Evolutionary conservation across 2,888 invertebrate genomes (phyloP), one percentile per base, ranked within the genome.

Genomic region (Lycaena phlaeas): DNA sequence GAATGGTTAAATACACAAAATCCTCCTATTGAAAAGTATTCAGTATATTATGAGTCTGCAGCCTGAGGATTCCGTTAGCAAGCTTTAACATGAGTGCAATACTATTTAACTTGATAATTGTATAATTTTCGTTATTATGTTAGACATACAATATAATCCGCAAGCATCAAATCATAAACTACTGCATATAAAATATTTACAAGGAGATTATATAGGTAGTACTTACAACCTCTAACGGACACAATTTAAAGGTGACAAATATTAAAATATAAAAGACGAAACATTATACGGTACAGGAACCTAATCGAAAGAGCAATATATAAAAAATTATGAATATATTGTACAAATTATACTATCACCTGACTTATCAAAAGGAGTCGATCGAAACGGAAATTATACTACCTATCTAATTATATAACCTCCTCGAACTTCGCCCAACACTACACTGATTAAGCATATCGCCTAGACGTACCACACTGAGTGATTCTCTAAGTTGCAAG

Each of bases 71-170:
- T 66, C 63, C 58, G 63, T 51, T 53, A 51, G 57, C 69, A 74
- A 71, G 76, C 71, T 63, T 56, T 54, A 59, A 63, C 59, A 63
- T 64, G 61, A 75, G 78, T 77, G 79, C 75, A 67, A 68, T 71
- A 74, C 64, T 76, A 75, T 61, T 64, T 62, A 60, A 65, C 52
- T 65, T 51, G 53, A 64, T 66, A 68, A 68, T 65, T 68, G 68
- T 73, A 73, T 69, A 78, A 69, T 59, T 55, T 62, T 61, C 70
- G 68, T 66, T 57, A 30, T 59, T 54, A 59, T 56, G 57, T 61
- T 53, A 61, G 60, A 58, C 56, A 55, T 63, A 62, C 57, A 54
- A 59, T 61, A 61, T 58, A 60, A 56, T 61, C 66, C 57, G 64
- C 64, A 73, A 72, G 72, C 72, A 62, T 61, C 59, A 62, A 57